Percentiles rank a stretch among this genome's conserved stretches.
These are phyloP conservation scores for Lamellibrachia luymesi DNA, from an alignment of 1,140 invertebrate species.

Conservation along the genomic window DNA sequence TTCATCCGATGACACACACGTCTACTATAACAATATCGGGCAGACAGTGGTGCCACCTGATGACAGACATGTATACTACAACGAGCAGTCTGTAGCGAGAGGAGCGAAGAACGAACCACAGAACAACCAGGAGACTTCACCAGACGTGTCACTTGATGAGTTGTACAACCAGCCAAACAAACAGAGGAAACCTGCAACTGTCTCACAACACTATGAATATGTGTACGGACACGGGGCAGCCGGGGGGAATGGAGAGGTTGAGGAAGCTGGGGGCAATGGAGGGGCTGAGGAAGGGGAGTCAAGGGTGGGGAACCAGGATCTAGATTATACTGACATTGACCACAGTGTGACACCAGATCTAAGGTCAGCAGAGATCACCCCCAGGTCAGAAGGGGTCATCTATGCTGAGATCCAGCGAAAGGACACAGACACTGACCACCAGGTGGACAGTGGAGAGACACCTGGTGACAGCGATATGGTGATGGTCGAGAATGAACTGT, in stretches of 20 bases:
- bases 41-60: not conserved
- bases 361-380: not conserved
- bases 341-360: not conserved
- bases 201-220: not conserved
- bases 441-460: no score
- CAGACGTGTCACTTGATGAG: no score
- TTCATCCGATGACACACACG: not conserved
- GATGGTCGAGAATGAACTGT: no score
- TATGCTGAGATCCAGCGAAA: no score
- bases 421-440: no score
- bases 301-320: not conserved
- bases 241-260: not conserved
- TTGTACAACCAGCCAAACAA: not conserved
- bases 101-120: not conserved
- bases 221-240: not conserved
- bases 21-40: not conserved
- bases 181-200: not conserved
- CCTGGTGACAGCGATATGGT: no score
- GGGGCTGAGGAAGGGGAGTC: no score
- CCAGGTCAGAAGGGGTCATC: not conserved
- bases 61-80: not conserved
- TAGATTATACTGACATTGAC: no score
- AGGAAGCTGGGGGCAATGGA: not conserved
- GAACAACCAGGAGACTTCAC: not conserved
- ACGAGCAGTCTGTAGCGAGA: not conserved